phyloP scores from a whole-genome alignment of 2,113 vertebrate species.

The Aleadryas rufinucha region DNA sequence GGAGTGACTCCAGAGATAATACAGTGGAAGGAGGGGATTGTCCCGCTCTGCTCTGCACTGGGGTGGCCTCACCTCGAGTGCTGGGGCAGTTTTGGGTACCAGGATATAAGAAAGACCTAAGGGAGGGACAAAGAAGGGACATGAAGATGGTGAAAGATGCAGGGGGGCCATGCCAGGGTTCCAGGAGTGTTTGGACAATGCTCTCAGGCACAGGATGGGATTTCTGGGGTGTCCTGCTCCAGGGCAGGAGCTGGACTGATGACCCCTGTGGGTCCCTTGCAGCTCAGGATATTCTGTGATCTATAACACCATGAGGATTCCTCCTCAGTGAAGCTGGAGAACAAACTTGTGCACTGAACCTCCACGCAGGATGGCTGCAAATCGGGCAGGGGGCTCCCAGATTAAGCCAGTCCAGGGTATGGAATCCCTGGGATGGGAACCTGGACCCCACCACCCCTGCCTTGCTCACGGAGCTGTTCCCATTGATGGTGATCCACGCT shows the following conservation, averaged over 20 bases:
- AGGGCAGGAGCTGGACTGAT: neutral
- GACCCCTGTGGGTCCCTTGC: neutral
- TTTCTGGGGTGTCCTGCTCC: neutral
- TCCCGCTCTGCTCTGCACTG: neutral
- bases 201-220: neutral
- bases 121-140: neutral
- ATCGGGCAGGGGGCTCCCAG: neutral
- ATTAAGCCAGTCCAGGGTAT: neutral
- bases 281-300: neutral
- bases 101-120: neutral
- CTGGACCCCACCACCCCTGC: neutral
- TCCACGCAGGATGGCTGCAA: neutral
- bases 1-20: neutral
- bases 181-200: neutral
- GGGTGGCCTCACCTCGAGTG: neutral
- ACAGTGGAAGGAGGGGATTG: neutral
- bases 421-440: neutral
- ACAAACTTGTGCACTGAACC: rapidly evolving
- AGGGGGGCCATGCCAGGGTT: neutral
- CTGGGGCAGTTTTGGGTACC: neutral
- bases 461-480: neutral
- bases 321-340: neutral
- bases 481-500: rapidly evolving
- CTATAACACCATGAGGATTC: neutral
- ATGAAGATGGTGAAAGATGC: neutral